These are phyloP conservation scores for Onchidella celtica DNA, from an alignment of 2,888 invertebrate species.

Conservation along the genomic window DNA sequence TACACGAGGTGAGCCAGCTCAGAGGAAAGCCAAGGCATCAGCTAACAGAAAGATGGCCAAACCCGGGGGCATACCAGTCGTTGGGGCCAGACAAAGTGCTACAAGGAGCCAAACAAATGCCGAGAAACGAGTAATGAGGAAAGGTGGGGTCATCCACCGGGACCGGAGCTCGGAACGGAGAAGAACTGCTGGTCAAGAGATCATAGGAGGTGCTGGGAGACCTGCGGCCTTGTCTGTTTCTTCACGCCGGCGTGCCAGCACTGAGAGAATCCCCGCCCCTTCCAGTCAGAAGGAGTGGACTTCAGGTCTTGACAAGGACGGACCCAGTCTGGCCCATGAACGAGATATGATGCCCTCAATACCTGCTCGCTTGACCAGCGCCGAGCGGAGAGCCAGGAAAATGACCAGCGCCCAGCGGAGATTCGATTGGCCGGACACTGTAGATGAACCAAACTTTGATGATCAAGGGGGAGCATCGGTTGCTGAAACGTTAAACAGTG, in stretches of 20 bases:
- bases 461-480: constrained; percentile 21
- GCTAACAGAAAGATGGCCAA: background rate
- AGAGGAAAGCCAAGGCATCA: background rate
- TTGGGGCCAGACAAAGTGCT: background rate
- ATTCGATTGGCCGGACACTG: background rate
- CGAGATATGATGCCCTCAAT: background rate
- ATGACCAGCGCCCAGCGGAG: background rate
- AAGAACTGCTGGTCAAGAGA: constrained; percentile 5
- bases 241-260: background rate
- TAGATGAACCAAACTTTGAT: background rate
- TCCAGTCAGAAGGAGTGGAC: background rate
- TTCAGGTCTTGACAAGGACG: background rate
- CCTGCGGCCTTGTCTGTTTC: too few species aligned
- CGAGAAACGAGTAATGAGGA: too few species aligned
- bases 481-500: background rate
- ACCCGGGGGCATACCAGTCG: background rate
- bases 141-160: background rate
- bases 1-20: background rate
- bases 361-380: background rate
- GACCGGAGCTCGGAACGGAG: background rate
- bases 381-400: background rate
- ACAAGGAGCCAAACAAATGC: background rate
- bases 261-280: background rate
- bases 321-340: background rate
- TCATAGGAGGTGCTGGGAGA: too few species aligned